A percentile compares a stretch with the other conserved stretches of the same genome.
Evolutionary conservation across 1,140 invertebrate species (phyloP).

Genomic region (Drosophila gunungcola): DNA sequence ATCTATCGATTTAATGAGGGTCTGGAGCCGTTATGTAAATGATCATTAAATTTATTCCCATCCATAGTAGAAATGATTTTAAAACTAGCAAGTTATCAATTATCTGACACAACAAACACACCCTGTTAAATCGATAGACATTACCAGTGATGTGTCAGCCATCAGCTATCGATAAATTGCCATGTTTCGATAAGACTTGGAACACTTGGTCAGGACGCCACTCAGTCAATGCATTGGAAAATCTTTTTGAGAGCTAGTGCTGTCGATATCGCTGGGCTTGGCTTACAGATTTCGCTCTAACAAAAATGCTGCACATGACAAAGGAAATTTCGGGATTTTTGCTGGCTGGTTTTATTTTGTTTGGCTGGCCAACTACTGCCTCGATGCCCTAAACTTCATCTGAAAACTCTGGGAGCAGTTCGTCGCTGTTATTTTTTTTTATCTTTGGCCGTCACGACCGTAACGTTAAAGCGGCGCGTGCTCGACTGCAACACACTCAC

Average conservation of each 20-base stretch:
- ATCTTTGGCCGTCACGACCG: constrained; percentile 60
- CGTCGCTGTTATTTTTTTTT: constrained; percentile 1
- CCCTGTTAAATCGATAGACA: neutral
- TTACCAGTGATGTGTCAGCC: too few relatives aligned
- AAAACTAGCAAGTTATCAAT: neutral
- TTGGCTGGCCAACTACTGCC: constrained; percentile 28
- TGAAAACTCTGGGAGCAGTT: constrained; percentile 33
- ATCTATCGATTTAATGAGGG: neutral
- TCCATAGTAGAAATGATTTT: too few relatives aligned
- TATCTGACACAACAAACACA: too few relatives aligned
- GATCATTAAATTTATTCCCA: too few relatives aligned
- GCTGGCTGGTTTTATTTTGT: neutral
- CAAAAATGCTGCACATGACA: constrained; percentile 33
- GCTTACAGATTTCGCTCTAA: constrained; percentile 13
- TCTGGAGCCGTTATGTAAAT: too few relatives aligned
- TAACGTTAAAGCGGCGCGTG: constrained; percentile 75
- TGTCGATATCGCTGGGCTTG: constrained; percentile 25
- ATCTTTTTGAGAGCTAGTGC: constrained; percentile 43
- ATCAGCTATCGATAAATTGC: constrained; percentile 32
- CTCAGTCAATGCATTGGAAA: constrained; percentile 38
- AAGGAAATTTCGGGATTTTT: constrained; percentile 62
- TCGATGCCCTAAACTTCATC: constrained; percentile 35
- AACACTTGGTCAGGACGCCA: constrained; percentile 26
- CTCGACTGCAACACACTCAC: constrained; percentile 60
- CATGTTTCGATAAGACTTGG: constrained; percentile 6